Percentiles rank a stretch among this genome's conserved stretches.
These are phyloP conservation scores for Catocala fraxini DNA, from an alignment of 2,888 invertebrate species.

Conservation along the genomic window DNA sequence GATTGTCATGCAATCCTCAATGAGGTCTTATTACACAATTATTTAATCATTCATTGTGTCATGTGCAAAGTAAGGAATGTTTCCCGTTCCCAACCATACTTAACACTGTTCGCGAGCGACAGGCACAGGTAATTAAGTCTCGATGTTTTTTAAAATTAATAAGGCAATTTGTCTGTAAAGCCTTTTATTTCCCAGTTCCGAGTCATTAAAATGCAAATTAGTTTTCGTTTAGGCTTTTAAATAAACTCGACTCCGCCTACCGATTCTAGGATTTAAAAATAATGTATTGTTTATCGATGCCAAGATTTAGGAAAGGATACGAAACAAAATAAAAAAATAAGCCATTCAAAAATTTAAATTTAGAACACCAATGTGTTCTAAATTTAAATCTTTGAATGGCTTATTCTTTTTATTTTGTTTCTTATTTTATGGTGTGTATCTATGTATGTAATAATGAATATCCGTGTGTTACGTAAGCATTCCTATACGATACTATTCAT, in stretches of 20 bases:
- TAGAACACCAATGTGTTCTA: no score
- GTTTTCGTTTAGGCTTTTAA: conserved; percentile 15
- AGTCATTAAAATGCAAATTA: conserved; percentile 21
- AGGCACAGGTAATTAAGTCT: conserved; percentile 6
- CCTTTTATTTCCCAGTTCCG: conserved; percentile 9
- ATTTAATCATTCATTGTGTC: conserved; percentile 28
- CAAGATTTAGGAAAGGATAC: no score
- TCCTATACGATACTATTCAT: no score
- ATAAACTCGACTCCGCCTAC: conserved; percentile 16
- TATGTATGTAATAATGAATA: no score
- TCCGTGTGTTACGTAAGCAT: no score
- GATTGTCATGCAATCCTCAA: conserved; percentile 16
- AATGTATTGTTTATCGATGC: no score
- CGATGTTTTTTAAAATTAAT: background rate
- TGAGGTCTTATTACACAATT: conserved; percentile 37
- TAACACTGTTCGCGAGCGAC: background rate
- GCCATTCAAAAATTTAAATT: no score
- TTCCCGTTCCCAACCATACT: conserved; percentile 1
- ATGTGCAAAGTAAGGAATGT: conserved; percentile 10
- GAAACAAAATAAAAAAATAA: no score
- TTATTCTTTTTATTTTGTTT: no score
- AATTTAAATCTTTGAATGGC: no score
- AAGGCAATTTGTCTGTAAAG: background rate
- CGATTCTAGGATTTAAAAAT: no score
- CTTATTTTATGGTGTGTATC: no score